Evolutionary conservation across 1,140 invertebrate species (phyloP), one percentile per base, ranked within the genome.

Genomic region (Orius laevigatus): DNA sequence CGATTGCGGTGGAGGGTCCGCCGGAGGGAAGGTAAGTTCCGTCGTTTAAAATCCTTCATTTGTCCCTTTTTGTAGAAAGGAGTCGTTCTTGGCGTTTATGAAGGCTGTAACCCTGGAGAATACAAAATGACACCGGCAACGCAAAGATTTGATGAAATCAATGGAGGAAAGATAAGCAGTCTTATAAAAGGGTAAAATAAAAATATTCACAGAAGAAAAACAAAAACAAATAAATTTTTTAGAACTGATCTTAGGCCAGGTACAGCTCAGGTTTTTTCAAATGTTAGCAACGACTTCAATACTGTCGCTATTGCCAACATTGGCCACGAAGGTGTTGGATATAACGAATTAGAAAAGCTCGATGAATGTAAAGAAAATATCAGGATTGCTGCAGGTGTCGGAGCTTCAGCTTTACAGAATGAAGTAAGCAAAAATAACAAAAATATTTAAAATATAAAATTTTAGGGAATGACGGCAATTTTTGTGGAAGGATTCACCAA

Each of bases 281-380:
- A 72, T 63, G 65, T 75, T 59, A 75, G 79, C 53, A 62, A 67
- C 1, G 68, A 73, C 33, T 82, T 71, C 56, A 72, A 67, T 19
- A 70, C 70, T 10, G 70, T 84, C 1, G 76, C 77, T 10, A 69
- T 84, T 2, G 75, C 78, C 15, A 75, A 78, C 18, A 60, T 85
- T 10, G 82, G 81, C 0, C 67, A 69, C 14, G 70, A 76, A 57
- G 76, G 76, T 48, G 63, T 69, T 3, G 68, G 66, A 2, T 79
- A 67, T 53, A 76, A 79, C 62, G 67, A 70, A 42, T 48, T 69
- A 40, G 81, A 86, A 62, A 68, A 73, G 51, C 59, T 81, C 20
- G 76, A 84, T 52, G 78, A 81, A 59, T 72, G 73, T 5, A 70
- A 73, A 58, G 81, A 81, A 60, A 74, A 73, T 46, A 68, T 79